Percentiles rank a stretch among this genome's conserved stretches.
phyloP scores from a whole-genome alignment of 1,140 invertebrate species.

The Drosophila simulans region DNA sequence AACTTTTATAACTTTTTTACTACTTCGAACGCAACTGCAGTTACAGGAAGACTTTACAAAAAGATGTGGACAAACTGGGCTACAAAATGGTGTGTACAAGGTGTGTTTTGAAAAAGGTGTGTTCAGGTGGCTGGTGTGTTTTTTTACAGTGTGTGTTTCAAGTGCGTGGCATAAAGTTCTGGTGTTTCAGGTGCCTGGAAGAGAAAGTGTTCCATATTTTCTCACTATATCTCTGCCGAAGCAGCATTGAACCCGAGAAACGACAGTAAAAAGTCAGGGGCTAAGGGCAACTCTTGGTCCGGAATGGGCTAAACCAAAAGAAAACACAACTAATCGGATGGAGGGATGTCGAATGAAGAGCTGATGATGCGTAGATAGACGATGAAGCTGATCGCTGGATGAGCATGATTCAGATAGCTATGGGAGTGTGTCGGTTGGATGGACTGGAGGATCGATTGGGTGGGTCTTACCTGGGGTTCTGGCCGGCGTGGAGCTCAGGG shows the following conservation, averaged over 20 bases:
- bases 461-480: conserved; percentile 88
- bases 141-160: conserved; percentile 31
- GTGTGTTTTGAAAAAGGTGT: conserved; percentile 5
- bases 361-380: conserved; percentile 42
- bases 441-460: conserved; percentile 8
- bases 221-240: conserved; percentile 24
- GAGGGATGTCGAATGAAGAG: conserved; percentile 25
- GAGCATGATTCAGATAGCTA: conserved; percentile 20
- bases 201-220: conserved; percentile 23
- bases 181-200: conserved; percentile 25
- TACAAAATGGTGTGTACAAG: conserved; percentile 41
- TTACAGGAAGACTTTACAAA: conserved; percentile 33
- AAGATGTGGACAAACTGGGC: conserved; percentile 28
- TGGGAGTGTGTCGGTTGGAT: conserved; percentile 17
- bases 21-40: conserved; percentile 17
- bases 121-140: conserved; percentile 6
- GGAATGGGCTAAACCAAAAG: conserved; percentile 44
- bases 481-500: conserved; percentile 86
- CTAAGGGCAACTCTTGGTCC: conserved; percentile 36
- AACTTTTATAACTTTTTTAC: no score
- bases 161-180: conserved; percentile 23
- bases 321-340: conserved; percentile 34
- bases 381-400: conserved; percentile 42
- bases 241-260: conserved; percentile 21
- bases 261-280: conserved; percentile 21